Conservation (phyloP, 2,113 vertebrate genomes). For the Panthera tigris region DNA sequence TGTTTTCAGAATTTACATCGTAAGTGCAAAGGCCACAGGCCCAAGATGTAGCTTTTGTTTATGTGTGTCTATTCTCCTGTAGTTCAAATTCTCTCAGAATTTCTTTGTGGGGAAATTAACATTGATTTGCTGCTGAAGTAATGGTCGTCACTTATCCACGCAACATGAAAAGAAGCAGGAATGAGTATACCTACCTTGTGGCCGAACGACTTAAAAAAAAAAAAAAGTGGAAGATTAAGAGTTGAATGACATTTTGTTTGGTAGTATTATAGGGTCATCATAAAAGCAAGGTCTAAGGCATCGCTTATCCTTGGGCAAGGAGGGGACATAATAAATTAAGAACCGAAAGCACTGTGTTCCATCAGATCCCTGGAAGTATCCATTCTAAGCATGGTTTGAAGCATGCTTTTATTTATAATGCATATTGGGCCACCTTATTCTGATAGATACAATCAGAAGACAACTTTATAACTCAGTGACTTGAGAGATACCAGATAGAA, state of each 20-base stretch:
- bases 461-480: background rate
- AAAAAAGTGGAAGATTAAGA: background rate
- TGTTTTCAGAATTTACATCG: background rate
- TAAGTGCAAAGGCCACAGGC: background rate
- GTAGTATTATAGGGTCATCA: background rate
- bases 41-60: background rate
- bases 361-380: background rate
- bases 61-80: background rate
- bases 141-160: background rate
- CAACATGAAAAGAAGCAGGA: background rate
- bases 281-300: background rate
- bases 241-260: background rate
- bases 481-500: background rate
- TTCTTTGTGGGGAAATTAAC: background rate
- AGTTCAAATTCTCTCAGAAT: background rate
- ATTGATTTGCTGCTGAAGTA: constrained; percentile 23
- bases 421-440: background rate
- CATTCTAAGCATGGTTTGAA: background rate
- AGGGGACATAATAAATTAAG: background rate
- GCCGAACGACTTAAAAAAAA: background rate
- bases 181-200: background rate
- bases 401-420: background rate
- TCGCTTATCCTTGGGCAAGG: background rate
- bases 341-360: background rate
- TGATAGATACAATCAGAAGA: background rate